Base-by-base conservation (phyloP, 23 tunicate genomes). In the Halocynthia roretzi region DNA sequence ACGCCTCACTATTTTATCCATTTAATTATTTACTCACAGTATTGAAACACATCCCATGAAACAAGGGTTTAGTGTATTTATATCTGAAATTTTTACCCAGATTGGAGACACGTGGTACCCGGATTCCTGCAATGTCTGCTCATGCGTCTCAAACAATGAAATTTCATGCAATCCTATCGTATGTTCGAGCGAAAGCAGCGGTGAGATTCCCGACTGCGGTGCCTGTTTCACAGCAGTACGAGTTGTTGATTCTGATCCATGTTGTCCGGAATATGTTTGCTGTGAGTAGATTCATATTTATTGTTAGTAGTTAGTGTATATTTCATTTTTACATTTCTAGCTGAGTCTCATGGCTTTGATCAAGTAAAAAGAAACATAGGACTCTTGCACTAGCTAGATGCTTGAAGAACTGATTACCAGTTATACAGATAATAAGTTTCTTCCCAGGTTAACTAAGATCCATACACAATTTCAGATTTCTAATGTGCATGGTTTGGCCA, bases 211-310 rank as follows among this genome's bases (percentile, higher is more conserved):
- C 49, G 50, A 69, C 10, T 92, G 98, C 71, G 85, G 81, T 53
- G 62, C 74, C 6, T 92, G 98, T 54, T 75, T 77, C 19, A 79
- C 75, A 8, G 70, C 76, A 0, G 18, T 54, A 22, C 55, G 92
- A 18, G 68, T 77, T 11, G 57, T 80, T 12, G 50, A 82, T 6
- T 77, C 92, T 31, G 98, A 92, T 54, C 92, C 92, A 6, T 92
- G 98, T 81, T 92, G 98, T 60, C 98, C 98, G 5, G 82, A 82
- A 67, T 92, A 85, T 49, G 87, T 86, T 19, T 92, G 98, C 87
- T 76, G 98, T 92, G 78, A 65, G 93, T 76, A 8, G 15, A 10
- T 70, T 8, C 5, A 9, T 70, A 65, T 65, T 65, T 65, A 20
- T 65, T 1, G 5, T 20, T 1, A 4, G 15, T 14, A 58, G 1